A percentile compares a stretch with the other conserved stretches of the same genome.
Conservation (phyloP, 1,140 invertebrate species). For the Aethina tumida region DNA sequence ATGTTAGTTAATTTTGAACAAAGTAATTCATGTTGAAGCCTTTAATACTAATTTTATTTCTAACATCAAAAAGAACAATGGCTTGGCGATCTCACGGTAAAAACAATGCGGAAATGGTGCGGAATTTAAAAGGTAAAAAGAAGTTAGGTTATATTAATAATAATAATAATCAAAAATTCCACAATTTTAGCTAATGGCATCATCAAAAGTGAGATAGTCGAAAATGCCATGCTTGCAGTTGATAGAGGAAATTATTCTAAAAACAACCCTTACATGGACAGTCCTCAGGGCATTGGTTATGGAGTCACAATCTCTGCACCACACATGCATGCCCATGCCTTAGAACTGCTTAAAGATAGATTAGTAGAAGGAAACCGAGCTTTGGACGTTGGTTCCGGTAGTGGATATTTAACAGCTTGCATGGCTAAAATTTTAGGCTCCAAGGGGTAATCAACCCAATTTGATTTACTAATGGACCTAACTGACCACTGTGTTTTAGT, state of each 20-base stretch:
- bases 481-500: constrained; percentile 16
- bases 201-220: constrained; percentile 68
- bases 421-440: constrained; percentile 81
- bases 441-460: constrained; percentile 45
- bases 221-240: constrained; percentile 72
- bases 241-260: constrained; percentile 76
- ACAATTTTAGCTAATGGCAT: constrained; percentile 69
- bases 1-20: too few species aligned
- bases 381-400: constrained; percentile 92
- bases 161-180: constrained; percentile 9
- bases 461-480: background rate
- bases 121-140: constrained; percentile 65
- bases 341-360: constrained; percentile 81
- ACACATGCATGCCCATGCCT: constrained; percentile 96
- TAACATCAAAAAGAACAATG: constrained; percentile 34
- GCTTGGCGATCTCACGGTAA: constrained; percentile 76
- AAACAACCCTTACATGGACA: constrained; percentile 76
- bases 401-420: constrained; percentile 92
- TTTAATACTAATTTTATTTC: too few species aligned
- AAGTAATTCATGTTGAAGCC: too few species aligned
- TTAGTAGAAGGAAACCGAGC: constrained; percentile 68
- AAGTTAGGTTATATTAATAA: constrained; percentile 9
- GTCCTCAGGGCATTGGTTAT: constrained; percentile 80
- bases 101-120: constrained; percentile 74
- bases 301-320: constrained; percentile 95